A percentile compares a stretch with the other conserved stretches of the same genome.
phyloP scores from a whole-genome alignment of 2,797 vertebrate genomes.

The Moxostoma hubbsi region DNA sequence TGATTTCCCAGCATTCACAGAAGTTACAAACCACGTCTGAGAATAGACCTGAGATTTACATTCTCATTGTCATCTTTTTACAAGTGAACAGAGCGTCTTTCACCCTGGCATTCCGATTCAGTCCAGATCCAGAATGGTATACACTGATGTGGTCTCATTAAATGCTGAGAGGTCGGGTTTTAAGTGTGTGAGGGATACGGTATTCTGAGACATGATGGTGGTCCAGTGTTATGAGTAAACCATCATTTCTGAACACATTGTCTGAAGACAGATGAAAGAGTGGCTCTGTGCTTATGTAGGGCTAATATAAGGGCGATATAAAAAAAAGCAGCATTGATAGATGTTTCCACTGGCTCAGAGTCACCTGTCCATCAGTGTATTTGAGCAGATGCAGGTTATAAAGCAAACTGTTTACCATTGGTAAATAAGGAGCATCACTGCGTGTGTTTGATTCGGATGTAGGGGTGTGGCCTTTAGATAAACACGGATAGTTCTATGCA shows the following conservation, averaged over 20 bases:
- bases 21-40: neutral
- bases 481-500: slow-evolving; percentile 8
- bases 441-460: slow-evolving; percentile 21
- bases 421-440: slow-evolving; percentile 44
- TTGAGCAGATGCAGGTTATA: slow-evolving; percentile 44
- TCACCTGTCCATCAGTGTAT: slow-evolving; percentile 42
- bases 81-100: slow-evolving; percentile 27
- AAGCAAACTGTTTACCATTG: slow-evolving; percentile 42
- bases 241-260: slow-evolving; percentile 6
- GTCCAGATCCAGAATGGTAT: neutral
- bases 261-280: slow-evolving; percentile 31
- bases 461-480: slow-evolving; percentile 56
- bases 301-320: slow-evolving; percentile 19
- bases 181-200: neutral
- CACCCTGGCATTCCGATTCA: neutral
- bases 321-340: slow-evolving; percentile 39
- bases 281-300: slow-evolving; percentile 29
- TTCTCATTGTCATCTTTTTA: slow-evolving; percentile 19
- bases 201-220: neutral
- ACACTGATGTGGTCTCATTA: neutral
- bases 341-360: slow-evolving; percentile 42
- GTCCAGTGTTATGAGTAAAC: slow-evolving; percentile 19
- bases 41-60: slow-evolving; percentile 4
- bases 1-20: slow-evolving; percentile 9
- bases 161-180: neutral